These are phyloP conservation scores for Erynnis tages DNA, from an alignment of 2,888 invertebrate genomes.

Conservation along the genomic window DNA sequence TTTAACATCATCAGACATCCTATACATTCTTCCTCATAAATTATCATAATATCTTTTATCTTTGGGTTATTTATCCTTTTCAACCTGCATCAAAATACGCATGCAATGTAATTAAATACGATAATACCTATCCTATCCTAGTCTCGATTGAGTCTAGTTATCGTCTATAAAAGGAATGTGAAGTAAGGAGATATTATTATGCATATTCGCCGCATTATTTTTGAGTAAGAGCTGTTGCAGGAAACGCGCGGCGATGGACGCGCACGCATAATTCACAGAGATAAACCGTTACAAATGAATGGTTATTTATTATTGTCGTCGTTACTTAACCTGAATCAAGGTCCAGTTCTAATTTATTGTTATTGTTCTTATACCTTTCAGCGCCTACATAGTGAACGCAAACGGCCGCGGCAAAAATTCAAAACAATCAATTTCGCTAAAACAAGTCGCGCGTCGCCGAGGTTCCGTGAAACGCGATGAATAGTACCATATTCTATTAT, in stretches of 20 bases:
- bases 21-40: no score
- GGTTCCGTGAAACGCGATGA: slow-evolving; percentile 56
- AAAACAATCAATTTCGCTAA: slow-evolving; percentile 21
- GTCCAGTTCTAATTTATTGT: slow-evolving; percentile 23
- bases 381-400: slow-evolving; percentile 9
- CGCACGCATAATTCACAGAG: slow-evolving; percentile 21
- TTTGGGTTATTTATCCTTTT: no score
- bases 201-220: slow-evolving; percentile 15
- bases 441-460: slow-evolving; percentile 31
- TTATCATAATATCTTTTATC: no score
- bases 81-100: no score
- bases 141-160: no score
- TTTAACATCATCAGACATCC: no score
- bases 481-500: slow-evolving; percentile 53
- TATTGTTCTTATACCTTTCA: slow-evolving; percentile 20
- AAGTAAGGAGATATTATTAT: background rate
- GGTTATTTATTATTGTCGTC: slow-evolving; percentile 25
- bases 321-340: slow-evolving; percentile 26
- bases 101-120: background rate
- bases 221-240: slow-evolving; percentile 13
- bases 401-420: slow-evolving; percentile 1
- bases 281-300: slow-evolving; percentile 27
- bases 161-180: background rate
- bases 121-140: background rate
- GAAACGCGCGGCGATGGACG: slow-evolving; percentile 6